A percentile compares a stretch with the other conserved stretches of the same genome.
Conservation (phyloP, 2,888 invertebrate species). For the Tenthredo notha region DNA sequence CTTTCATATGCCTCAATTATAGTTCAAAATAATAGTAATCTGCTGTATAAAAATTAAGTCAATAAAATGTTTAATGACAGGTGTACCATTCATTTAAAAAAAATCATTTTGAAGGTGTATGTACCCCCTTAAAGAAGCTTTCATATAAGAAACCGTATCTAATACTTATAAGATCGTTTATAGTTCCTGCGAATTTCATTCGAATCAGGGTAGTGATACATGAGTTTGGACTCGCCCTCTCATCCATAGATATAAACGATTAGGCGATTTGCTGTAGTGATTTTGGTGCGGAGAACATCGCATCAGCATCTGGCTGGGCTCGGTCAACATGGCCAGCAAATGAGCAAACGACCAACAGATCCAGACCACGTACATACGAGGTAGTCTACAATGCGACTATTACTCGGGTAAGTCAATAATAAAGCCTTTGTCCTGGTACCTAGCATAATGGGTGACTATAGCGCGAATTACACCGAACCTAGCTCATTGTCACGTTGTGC, state of each 20-base stretch:
- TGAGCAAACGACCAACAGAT: slow-evolving; percentile 74
- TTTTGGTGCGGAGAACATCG: slow-evolving; percentile 25
- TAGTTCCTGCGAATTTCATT: neutral
- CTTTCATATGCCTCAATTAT: no score
- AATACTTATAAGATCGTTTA: neutral
- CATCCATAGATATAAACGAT: slow-evolving; percentile 6
- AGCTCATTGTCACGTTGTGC: slow-evolving; percentile 67
- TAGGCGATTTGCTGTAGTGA: slow-evolving; percentile 27
- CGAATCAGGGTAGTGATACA: neutral
- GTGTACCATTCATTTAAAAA: no score
- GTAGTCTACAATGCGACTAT: slow-evolving; percentile 74
- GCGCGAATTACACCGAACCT: slow-evolving; percentile 72
- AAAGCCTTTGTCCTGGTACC: slow-evolving; percentile 72
- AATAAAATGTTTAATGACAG: no score
- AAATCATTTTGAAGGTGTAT: no score
- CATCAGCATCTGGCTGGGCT: slow-evolving; percentile 64
- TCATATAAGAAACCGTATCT: neutral
- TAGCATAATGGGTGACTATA: slow-evolving; percentile 69
- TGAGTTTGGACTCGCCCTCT: neutral
- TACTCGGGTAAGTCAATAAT: slow-evolving; percentile 76
- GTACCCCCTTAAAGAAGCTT: no score
- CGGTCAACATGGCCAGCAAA: slow-evolving; percentile 61
- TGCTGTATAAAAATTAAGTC: no score
- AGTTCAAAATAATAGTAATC: no score
- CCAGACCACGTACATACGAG: slow-evolving; percentile 61